These are phyloP conservation scores for Ispidina lecontei DNA, from an alignment of 2,797 vertebrate genomes.

Conservation along the genomic window DNA sequence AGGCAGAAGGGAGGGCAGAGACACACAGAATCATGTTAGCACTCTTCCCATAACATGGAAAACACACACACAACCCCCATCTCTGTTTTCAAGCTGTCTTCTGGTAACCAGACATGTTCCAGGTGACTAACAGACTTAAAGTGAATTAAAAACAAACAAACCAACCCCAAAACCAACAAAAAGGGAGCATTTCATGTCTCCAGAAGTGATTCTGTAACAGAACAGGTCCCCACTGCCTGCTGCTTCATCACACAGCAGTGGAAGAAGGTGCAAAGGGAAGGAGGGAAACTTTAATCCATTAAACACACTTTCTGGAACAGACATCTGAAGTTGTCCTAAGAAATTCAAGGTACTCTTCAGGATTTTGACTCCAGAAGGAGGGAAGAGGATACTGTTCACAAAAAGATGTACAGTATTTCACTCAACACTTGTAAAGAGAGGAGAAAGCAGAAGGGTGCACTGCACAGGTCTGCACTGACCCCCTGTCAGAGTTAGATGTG, in stretches of 20 bases:
- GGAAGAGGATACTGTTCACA: background rate
- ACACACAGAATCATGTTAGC: slow-evolving; percentile 22
- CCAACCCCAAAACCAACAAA: background rate
- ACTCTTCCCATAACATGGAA: background rate
- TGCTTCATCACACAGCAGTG: background rate
- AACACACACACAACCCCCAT: background rate
- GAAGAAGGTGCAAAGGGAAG: background rate
- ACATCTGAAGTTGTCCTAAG: background rate
- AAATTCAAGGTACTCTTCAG: background rate
- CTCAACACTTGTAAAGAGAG: background rate
- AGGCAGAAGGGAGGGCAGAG: slow-evolving; percentile 56
- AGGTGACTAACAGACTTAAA: background rate
- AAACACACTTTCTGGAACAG: background rate
- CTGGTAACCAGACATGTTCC: background rate
- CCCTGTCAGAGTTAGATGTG: background rate
- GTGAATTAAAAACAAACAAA: background rate
- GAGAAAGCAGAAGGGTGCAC: background rate
- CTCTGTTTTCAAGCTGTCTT: background rate
- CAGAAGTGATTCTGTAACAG: background rate
- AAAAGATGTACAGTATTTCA: background rate
- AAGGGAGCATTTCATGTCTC: background rate
- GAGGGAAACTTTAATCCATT: background rate
- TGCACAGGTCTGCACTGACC: background rate
- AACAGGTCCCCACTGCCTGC: background rate
- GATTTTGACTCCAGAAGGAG: background rate